Conservation (phyloP, 2,888 invertebrate genomes). For the Drosophila monieri region DNA sequence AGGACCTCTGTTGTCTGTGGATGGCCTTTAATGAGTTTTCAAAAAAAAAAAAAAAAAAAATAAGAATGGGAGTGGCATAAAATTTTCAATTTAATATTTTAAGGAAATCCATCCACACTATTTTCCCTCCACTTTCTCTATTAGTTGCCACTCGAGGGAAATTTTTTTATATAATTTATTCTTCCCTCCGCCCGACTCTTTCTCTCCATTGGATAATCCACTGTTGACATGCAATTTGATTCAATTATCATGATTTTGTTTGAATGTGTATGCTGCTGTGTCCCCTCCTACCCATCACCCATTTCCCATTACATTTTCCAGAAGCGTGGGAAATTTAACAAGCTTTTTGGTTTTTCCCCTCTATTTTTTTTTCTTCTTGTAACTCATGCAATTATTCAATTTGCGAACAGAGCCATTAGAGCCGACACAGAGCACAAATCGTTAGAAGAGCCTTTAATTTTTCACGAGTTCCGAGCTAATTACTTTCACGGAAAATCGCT, state of each 20-base stretch:
- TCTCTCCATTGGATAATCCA: constrained; percentile 51
- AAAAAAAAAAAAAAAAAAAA: too few relatives aligned
- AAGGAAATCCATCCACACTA: neutral
- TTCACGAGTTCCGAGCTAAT: constrained; percentile 27
- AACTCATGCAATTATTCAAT: constrained; percentile 67
- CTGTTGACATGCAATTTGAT: constrained; percentile 70
- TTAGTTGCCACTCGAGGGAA: constrained; percentile 49
- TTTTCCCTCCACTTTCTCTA: constrained; percentile 42
- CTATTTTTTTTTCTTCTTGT: constrained; percentile 11
- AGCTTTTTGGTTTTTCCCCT: constrained; percentile 26
- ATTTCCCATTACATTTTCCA: constrained; percentile 7
- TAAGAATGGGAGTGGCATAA: too few relatives aligned
- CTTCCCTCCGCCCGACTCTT: constrained; percentile 2
- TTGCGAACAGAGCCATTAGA: constrained; percentile 51
- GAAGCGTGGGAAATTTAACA: constrained; percentile 67
- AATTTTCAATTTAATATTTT: neutral
- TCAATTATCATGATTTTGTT: constrained; percentile 72
- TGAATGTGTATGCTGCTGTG: constrained; percentile 10
- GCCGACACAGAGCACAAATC: neutral
- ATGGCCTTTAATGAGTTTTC: neutral
- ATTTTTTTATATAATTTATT: constrained; percentile 49
- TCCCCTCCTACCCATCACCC: constrained; percentile 8
- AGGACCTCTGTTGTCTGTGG: neutral
- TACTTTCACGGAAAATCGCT: constrained; percentile 38
- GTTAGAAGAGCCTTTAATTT: constrained; percentile 22